Conservation (phyloP, 2,113 vertebrate genomes). For the Ptychochromis oligacanthus region DNA sequence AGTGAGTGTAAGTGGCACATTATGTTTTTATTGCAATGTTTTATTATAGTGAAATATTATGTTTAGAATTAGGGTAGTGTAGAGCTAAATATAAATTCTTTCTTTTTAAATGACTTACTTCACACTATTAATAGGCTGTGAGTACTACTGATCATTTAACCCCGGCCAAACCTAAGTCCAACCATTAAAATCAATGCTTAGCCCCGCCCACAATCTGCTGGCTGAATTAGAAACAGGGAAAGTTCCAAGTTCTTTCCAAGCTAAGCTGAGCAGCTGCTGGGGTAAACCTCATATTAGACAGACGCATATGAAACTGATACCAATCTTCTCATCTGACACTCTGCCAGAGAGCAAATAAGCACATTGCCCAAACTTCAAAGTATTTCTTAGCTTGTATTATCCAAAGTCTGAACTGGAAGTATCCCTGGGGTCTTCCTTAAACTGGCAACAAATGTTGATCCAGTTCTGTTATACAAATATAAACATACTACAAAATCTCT, state of each 20-base stretch:
- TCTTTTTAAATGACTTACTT: background rate
- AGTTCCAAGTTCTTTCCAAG: background rate
- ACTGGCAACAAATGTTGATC: background rate
- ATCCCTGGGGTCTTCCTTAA: constrained; percentile 8
- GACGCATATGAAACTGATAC: background rate
- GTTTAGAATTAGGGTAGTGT: too few relatives aligned
- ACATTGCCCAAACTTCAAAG: background rate
- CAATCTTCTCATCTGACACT: background rate
- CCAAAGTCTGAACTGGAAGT: background rate
- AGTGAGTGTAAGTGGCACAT: too few relatives aligned
- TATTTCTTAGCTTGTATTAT: background rate
- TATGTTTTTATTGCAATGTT: too few relatives aligned
- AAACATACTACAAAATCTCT: background rate
- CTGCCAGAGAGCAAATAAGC: background rate
- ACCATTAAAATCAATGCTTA: background rate
- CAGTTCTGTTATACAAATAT: background rate
- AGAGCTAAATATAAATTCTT: too few relatives aligned
- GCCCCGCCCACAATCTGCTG: background rate
- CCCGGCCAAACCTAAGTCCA: background rate
- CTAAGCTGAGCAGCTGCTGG: background rate
- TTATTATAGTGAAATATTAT: too few relatives aligned
- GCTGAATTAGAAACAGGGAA: background rate
- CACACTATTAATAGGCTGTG: background rate
- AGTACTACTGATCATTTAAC: background rate
- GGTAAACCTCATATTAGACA: background rate